These are phyloP conservation scores for Neria commutata DNA, from an alignment of 2,888 invertebrate genomes.

Conservation along the genomic window DNA sequence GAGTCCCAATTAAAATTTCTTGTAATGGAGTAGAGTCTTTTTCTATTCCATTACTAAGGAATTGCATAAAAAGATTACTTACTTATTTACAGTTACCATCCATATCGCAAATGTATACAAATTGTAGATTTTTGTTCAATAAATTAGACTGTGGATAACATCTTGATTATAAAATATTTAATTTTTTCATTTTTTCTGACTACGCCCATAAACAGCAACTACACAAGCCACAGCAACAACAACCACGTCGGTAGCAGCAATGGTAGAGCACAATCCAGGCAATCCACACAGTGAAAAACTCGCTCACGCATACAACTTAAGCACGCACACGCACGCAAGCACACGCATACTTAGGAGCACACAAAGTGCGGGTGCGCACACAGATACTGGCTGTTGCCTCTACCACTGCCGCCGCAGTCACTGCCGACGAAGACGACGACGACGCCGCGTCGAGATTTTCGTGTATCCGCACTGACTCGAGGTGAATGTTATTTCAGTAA, in stretches of 20 bases:
- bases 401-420: conserved; percentile 6
- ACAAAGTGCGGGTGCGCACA: conserved; percentile 35
- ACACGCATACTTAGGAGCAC: conserved; percentile 2
- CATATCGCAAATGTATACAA: no score
- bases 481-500: conserved; percentile 61
- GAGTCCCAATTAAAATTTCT: no score
- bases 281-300: conserved; percentile 14
- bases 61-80: no score
- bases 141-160: no score
- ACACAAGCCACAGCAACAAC: conserved; percentile 33
- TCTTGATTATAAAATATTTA: no score
- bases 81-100: no score
- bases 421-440: conserved; percentile 10
- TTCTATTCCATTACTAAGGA: no score
- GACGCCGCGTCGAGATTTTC: conserved; percentile 31
- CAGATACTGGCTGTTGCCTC: conserved; percentile 23
- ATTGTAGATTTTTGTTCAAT: no score
- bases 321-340: conserved; percentile 2
- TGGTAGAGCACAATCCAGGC: conserved; percentile 14
- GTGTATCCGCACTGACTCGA: conserved; percentile 48
- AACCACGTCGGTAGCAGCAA: conserved; percentile 10
- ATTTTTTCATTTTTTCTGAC: no score
- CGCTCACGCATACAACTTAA: conserved; percentile 2
- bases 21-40: no score
- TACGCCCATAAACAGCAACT: no score